Conservation (phyloP, 2,888 invertebrate species). For the Sarcophaga caerulescens region DNA sequence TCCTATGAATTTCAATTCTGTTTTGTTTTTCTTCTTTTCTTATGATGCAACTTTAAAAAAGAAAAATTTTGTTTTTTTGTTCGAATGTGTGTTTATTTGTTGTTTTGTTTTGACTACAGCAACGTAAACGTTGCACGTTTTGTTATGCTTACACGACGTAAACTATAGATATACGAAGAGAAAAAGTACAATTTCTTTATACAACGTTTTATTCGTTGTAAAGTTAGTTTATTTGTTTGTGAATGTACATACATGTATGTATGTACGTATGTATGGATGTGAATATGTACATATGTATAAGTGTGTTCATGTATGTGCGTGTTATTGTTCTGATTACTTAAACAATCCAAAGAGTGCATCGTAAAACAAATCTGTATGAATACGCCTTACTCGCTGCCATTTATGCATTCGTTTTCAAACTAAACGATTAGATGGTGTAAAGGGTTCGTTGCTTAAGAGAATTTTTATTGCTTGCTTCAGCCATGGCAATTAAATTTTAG, state of each 20-base stretch:
- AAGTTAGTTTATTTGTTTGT: too few relatives aligned
- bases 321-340: conserved; percentile 25
- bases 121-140: conserved; percentile 27
- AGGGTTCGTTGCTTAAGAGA: too few relatives aligned
- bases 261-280: not conserved
- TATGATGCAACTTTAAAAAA: conserved; percentile 31
- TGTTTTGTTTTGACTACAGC: not conserved
- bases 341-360: conserved; percentile 20
- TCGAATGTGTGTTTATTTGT: not conserved
- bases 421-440: too few relatives aligned
- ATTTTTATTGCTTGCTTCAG: too few relatives aligned
- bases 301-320: not conserved
- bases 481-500: too few relatives aligned
- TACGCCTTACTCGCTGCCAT: too few relatives aligned
- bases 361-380: not conserved
- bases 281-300: not conserved
- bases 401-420: too few relatives aligned
- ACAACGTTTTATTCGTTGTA: conserved; percentile 13
- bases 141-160: conserved; percentile 26
- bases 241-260: not conserved
- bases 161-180: not conserved
- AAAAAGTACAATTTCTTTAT: not conserved
- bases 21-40: not conserved
- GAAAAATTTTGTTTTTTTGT: not conserved
- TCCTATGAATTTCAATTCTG: not conserved